Evolutionary conservation across 2,797 vertebrate genomes (phyloP).

Genomic region (Gymnoscopelus microlampas): DNA sequence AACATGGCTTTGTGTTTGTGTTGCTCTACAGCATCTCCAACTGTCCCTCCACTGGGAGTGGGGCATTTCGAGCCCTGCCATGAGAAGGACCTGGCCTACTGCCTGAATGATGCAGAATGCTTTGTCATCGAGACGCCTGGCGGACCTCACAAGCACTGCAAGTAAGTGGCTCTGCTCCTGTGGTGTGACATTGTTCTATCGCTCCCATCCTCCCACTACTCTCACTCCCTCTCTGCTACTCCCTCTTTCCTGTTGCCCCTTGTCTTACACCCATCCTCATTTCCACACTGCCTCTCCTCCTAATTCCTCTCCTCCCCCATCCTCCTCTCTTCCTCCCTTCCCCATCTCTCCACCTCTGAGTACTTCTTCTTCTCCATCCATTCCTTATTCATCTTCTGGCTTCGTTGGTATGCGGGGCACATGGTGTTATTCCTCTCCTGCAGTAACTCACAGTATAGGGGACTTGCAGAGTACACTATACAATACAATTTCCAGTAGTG

Average conservation of each 20-base stretch:
- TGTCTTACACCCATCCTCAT: neutral
- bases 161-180: constrained; percentile 82
- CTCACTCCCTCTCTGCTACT: neutral
- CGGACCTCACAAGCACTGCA: constrained; percentile 97
- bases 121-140: constrained; percentile 97
- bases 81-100: constrained; percentile 96
- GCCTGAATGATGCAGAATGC: constrained; percentile 95
- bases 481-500: too few species aligned
- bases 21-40: constrained; percentile 85
- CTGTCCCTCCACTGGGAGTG: constrained; percentile 90
- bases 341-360: neutral
- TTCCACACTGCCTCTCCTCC: neutral
- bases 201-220: neutral
- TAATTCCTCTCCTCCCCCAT: constrained; percentile 1
- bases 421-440: neutral
- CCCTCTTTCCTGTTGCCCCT: neutral
- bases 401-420: too few species aligned
- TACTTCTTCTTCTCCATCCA: neutral
- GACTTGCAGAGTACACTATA: too few species aligned
- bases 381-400: neutral
- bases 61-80: constrained; percentile 98
- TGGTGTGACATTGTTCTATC: neutral
- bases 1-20: constrained; percentile 29
- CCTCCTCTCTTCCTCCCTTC: constrained; percentile 6
- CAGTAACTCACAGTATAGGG: neutral